Evolutionary conservation across 2,797 vertebrate species (phyloP).

Genomic region (Liparis tanakae): DNA sequence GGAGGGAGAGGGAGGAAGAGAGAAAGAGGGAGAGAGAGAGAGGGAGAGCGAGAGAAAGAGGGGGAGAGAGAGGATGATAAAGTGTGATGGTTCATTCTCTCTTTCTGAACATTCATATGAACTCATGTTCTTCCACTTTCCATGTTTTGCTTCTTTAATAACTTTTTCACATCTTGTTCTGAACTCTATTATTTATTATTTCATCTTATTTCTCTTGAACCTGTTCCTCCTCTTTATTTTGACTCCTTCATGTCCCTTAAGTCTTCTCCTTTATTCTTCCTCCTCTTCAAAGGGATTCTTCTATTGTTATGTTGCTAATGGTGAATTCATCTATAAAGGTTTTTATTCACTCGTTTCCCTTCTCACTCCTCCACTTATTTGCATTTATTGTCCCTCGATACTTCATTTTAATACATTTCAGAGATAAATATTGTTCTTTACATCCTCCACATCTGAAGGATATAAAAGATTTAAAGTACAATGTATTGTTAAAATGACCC

Average conservation of each 20-base stretch:
- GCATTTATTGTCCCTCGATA: not conserved
- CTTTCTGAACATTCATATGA: too few species aligned
- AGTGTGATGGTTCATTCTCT: not conserved
- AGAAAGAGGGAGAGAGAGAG: constrained; percentile 7
- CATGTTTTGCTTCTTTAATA: not conserved
- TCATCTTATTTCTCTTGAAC: not conserved
- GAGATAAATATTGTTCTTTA: not conserved
- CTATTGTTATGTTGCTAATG: not conserved
- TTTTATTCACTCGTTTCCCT: not conserved
- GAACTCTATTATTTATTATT: not conserved
- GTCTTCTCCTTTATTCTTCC: not conserved
- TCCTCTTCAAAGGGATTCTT: not conserved
- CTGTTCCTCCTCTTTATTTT: not conserved
- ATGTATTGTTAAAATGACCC: not conserved
- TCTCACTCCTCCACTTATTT: too few species aligned
- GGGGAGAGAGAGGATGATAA: constrained; percentile 50
- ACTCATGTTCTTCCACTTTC: too few species aligned
- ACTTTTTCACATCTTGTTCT: not conserved
- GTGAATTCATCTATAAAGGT: not conserved
- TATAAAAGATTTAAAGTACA: not conserved
- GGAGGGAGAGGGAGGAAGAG: constrained; percentile 21
- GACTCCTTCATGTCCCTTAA: not conserved
- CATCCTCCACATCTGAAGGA: not conserved
- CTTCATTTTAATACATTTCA: not conserved
- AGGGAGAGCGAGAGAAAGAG: constrained; percentile 30